These are phyloP conservation scores for Iguana delicatissima DNA, from an alignment of 2,797 vertebrate species.

Conservation along the genomic window DNA sequence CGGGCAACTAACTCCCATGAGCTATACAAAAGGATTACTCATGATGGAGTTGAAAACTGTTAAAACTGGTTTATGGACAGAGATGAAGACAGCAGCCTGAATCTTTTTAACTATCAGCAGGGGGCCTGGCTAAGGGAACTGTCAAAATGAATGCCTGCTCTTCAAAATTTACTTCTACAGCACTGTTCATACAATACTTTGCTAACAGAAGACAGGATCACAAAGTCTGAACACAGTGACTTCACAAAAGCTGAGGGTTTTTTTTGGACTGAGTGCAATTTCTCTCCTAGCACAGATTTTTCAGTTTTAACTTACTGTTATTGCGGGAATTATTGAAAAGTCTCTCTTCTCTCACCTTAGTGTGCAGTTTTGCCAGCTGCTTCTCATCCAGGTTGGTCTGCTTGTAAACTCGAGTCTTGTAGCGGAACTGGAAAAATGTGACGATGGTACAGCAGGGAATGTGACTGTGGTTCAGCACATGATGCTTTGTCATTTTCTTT, in stretches of 20 bases:
- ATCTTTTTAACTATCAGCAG: neutral
- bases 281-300: neutral
- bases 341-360: constrained; percentile 83
- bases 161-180: neutral
- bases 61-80: neutral
- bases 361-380: constrained; percentile 93
- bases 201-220: neutral
- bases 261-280: neutral
- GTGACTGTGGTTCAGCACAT: neutral
- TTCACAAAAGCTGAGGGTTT: neutral
- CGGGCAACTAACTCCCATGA: neutral
- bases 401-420: constrained; percentile 95
- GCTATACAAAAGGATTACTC: neutral
- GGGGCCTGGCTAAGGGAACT: neutral
- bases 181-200: neutral
- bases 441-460: neutral
- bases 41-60: neutral
- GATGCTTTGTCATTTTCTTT: neutral
- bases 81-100: neutral
- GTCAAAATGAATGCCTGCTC: neutral
- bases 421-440: constrained; percentile 86
- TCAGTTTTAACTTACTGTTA: neutral
- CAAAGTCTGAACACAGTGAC: neutral
- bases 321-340: neutral
- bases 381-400: constrained; percentile 96